Evolutionary conservation across 2,888 invertebrate genomes (phyloP), one percentile per base, ranked within the genome.

Genomic region (Pheosia tremula): DNA sequence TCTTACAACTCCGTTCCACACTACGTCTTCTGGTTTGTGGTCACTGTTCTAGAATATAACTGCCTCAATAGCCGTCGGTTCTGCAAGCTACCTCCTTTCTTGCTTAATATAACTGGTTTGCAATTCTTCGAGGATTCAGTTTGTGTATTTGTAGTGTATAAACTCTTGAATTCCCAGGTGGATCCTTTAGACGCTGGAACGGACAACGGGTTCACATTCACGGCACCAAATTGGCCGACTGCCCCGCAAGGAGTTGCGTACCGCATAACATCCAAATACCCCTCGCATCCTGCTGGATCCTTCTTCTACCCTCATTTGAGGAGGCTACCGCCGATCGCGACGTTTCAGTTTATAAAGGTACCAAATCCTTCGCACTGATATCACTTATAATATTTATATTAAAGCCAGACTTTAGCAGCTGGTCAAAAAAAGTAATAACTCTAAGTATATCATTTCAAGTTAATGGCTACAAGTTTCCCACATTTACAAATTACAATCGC

Each of bases 151-250:
- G 24, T 52, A 5, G n/a, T 13, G 41, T 50, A 47, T 9, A 6
- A 9, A 47, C 11, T 9, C 41, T 39, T 3, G 13, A 53, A 45
- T 64, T 58, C 71, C 6, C 87, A 97, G 97, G 96, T 98, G 90
- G 97, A 97, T 88, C 98, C 98, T 0, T 90, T 98, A 78, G 98
- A 98, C 89, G 98, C 98, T 11, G 98, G 98, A 59, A 98, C 98
- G 54, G 98, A 98, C 94, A 97, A 98, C 89, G 98, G 98, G 4
- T 97, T 98, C 93, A 98, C 98, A 59, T 99, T 98, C 92, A 98
- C 98, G 24, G 97, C 98, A n/a, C 98, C 98, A 58, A 98, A 98
- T 93, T 98, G 98, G 98, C 97, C 97, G 59, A 98, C 98, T 36
- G 96, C 97, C 58, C 98, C 98, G 3, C 97, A 97, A 86, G 97